Evolutionary conservation across 2,888 invertebrate species (phyloP).

Genomic region (Dicycla oo): DNA sequence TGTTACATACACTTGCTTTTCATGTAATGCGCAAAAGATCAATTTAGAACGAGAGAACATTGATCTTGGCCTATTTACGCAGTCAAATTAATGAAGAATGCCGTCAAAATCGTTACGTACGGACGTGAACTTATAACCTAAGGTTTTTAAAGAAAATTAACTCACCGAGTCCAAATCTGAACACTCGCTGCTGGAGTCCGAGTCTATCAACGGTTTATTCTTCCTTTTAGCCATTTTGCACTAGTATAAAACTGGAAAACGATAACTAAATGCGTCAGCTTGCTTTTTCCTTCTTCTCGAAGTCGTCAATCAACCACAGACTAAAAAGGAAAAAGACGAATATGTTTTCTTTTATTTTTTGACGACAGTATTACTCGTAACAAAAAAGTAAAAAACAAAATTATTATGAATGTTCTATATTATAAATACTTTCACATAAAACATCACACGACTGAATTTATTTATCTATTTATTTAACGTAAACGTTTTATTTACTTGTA

Average conservation of each 20-base stretch:
- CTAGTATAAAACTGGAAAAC: constrained; percentile 65
- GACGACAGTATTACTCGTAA: constrained; percentile 19
- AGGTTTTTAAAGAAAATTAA: constrained; percentile 71
- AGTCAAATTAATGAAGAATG: constrained; percentile 83
- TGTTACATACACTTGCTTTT: constrained; percentile 48
- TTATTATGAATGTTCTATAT: not conserved
- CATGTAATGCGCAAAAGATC: constrained; percentile 73
- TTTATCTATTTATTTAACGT: too few relatives aligned
- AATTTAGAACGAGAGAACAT: constrained; percentile 78
- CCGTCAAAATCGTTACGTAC: constrained; percentile 76
- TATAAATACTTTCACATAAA: not conserved
- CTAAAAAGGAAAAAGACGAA: constrained; percentile 44
- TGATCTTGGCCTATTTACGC: constrained; percentile 86
- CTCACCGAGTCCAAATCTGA: constrained; percentile 96
- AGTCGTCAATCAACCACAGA: constrained; percentile 71
- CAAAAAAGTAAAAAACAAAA: constrained; percentile 20
- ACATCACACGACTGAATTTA: not conserved
- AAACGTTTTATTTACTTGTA: too few relatives aligned
- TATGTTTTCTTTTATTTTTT: constrained; percentile 31
- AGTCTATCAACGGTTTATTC: constrained; percentile 95
- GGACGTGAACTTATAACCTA: constrained; percentile 75
- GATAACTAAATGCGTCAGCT: constrained; percentile 71
- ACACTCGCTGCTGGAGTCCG: constrained; percentile 95
- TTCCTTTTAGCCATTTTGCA: constrained; percentile 95
- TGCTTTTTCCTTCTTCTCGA: constrained; percentile 67